These are phyloP conservation scores for Phalacrocorax brasilianus DNA, from an alignment of 2,113 vertebrate genomes.

Conservation along the genomic window DNA sequence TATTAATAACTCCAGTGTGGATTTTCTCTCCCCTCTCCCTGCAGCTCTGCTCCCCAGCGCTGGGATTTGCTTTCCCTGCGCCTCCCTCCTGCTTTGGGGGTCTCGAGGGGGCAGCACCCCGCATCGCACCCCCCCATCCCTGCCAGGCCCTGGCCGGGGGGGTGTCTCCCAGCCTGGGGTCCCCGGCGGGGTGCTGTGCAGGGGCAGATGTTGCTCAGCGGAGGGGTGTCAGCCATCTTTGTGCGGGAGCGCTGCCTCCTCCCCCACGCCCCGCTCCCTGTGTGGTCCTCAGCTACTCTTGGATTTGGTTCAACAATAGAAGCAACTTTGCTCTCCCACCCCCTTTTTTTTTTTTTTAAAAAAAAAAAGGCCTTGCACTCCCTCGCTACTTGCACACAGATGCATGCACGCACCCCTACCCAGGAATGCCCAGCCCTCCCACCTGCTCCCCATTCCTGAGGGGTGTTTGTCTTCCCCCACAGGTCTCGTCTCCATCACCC, in stretches of 20 bases:
- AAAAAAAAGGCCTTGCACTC: constrained; percentile 44
- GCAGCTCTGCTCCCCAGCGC: neutral
- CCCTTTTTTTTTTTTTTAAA: constrained; percentile 59
- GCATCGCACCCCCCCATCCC: neutral
- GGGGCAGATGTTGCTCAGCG: constrained; percentile 85
- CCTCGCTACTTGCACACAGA: constrained; percentile 43
- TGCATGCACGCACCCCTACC: neutral
- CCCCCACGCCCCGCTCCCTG: constrained; percentile 81
- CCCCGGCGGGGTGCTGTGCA: constrained; percentile 81
- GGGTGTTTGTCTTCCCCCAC: neutral
- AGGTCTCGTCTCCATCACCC: neutral
- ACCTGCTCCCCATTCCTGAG: constrained; percentile 83
- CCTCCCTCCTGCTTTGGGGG: neutral
- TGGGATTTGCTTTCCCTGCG: neutral
- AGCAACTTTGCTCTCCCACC: constrained; percentile 69
- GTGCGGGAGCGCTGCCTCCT: constrained; percentile 72
- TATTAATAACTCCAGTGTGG: constrained; percentile 42
- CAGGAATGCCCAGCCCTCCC: constrained; percentile 79
- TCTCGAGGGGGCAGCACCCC: neutral
- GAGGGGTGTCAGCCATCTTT: constrained; percentile 91
- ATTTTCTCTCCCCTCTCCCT: neutral
- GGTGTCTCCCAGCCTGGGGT: constrained; percentile 80
- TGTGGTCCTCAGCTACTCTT: constrained; percentile 97
- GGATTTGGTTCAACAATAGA: constrained; percentile 94
- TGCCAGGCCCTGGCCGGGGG: neutral